A percentile compares a stretch with the other conserved stretches of the same genome.
Conservation (phyloP, 2,113 vertebrate genomes). For the Petaurus breviceps region DNA sequence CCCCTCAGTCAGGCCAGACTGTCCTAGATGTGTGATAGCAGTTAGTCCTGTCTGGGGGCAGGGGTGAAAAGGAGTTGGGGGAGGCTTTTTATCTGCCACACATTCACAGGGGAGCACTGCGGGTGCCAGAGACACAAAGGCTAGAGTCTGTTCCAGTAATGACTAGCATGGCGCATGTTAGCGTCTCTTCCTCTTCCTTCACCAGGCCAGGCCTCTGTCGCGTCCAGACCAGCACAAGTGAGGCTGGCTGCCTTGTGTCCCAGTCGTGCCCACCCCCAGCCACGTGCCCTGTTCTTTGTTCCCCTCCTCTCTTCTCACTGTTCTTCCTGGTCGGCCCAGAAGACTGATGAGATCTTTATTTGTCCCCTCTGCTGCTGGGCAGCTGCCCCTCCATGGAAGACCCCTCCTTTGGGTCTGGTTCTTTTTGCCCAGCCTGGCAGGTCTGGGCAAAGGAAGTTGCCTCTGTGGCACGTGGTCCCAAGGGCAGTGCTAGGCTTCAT, state of each 20-base stretch:
- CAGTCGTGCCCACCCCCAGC: no score
- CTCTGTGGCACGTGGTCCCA: not conserved
- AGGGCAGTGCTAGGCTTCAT: not conserved
- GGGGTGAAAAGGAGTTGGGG: not conserved
- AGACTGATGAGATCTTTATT: not conserved
- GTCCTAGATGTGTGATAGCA: not conserved
- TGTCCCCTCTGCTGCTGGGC: not conserved
- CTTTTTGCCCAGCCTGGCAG: not conserved
- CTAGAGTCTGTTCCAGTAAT: not conserved
- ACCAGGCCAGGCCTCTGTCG: not conserved
- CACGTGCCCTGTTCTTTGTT: not conserved
- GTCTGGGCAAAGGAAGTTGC: not conserved
- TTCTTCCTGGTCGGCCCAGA: not conserved
- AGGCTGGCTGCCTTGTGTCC: not conserved
- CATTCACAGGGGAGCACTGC: not conserved
- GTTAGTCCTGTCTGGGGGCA: not conserved
- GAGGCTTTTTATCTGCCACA: not conserved
- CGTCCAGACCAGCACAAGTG: not conserved
- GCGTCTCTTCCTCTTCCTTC: no score
- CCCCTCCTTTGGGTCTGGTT: no score
- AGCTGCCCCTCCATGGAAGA: not conserved
- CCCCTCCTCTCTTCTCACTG: not conserved
- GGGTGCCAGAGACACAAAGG: not conserved
- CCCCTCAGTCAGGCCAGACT: not conserved
- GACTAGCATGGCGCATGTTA: fast-evolving